phyloP scores from a whole-genome alignment of 2,113 vertebrate genomes.

The Protobothrops mucrosquamatus region DNA sequence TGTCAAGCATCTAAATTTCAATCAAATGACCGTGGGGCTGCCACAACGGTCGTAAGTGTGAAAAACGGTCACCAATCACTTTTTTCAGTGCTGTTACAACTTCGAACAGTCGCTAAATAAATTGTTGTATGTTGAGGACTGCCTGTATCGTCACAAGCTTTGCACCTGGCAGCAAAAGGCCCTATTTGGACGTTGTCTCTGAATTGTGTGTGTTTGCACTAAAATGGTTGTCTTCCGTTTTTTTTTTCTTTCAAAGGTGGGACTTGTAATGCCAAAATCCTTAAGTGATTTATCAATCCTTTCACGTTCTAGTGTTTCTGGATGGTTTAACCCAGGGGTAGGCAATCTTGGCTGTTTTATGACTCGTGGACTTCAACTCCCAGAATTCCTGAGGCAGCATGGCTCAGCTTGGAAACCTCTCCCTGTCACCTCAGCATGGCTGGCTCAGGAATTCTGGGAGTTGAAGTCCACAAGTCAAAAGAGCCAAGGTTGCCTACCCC shows the following conservation, averaged over 20 bases:
- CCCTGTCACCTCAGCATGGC: too few species aligned
- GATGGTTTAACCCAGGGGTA: too few species aligned
- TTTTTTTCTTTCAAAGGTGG: neutral
- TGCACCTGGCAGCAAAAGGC: neutral
- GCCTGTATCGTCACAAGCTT: neutral
- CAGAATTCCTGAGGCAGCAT: too few species aligned
- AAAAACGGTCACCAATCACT: neutral
- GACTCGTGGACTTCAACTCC: too few species aligned
- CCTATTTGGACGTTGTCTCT: accelerated
- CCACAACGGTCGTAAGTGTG: neutral
- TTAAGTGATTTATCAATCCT: neutral
- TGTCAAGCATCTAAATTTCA: neutral
- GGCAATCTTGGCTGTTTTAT: too few species aligned
- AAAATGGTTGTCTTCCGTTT: accelerated
- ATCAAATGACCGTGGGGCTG: neutral
- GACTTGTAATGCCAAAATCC: neutral
- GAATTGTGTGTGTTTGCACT: neutral
- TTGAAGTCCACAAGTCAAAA: too few species aligned
- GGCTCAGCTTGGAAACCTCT: too few species aligned
- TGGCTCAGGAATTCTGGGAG: too few species aligned
- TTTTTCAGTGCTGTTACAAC: neutral
- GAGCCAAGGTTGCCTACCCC: neutral
- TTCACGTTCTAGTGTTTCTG: neutral
- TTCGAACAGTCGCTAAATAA: neutral
- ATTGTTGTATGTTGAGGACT: neutral